Base-by-base conservation (phyloP, 2,888 invertebrate species). In the Drosophila hamatofila region DNA sequence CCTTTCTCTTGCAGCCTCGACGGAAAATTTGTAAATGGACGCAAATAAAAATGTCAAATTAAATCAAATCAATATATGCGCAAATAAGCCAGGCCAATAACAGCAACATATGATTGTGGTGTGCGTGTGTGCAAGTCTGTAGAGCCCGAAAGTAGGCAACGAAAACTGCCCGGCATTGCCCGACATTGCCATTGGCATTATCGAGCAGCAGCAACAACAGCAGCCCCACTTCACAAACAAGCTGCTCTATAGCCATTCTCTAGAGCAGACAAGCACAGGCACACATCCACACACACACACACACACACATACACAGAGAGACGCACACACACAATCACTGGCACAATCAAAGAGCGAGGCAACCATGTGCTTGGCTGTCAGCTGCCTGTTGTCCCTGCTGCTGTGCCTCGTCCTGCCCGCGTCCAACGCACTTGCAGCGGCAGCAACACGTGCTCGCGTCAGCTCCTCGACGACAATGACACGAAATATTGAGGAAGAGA, bases 401-500 rank as follows among this genome's bases (percentile, higher is more conserved):
- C 74, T 87, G 55, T 85, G 83, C 69, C 77, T 89, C 74, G 68
- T 84, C 55, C 71, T 84, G 72, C 70, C 89, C 64, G 61, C 84
- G 35, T 75, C 78, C 60, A 78, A 79, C 63, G 80, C 80, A 62
- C 77, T 74, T 60, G 88, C 89, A 71, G 74, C 88, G 59, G 89
- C 81, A 66, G 81, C 92, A 57, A 81, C 91, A 72, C 87, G 87
- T 72, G 88, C 81, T 37, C 91, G 91, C 64, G 89, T 91, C 74
- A 91, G 91, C 56, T 83, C 91, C 51, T 88, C 91, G 41, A 91
- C 92, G 33, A 83, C 91, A 66, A 92, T 92, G 89, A 91, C 91
- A 61, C 91, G 92, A 68, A 92, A 92, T 81, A 92, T 92, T 54
- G 92, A 92, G 67, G 92, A 92, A 71, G 92, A 92, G 82, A 92